Base-by-base conservation (phyloP, 2,113 vertebrate genomes). In the Xenopus laevis region DNA sequence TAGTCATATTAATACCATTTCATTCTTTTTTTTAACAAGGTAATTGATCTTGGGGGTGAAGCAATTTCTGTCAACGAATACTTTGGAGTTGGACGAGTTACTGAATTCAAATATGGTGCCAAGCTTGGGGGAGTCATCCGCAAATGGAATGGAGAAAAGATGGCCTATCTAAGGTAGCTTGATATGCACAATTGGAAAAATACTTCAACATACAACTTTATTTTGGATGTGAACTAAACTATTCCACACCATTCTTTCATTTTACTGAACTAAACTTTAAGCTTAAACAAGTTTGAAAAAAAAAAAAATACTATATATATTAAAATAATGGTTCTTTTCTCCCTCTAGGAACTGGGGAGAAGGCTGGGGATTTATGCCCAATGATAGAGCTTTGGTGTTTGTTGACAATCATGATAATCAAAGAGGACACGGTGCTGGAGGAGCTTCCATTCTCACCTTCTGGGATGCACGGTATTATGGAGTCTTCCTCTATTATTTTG, bases 351-450 rank as follows among this genome's bases (percentile, higher is more conserved):
- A 83, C 85, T 98, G 96, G 96, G 97, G 96, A 84, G 96, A 98
- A 83, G 95, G 90, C 13, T 98, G 95, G 95, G 91, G 87, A 55
- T 92, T 99, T 50, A 81, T 96, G 92, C 79, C 94, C 10, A 80
- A 88, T 0, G 86, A 89, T 62, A 90, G 87, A 81, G 94, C 96
- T 0, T n/a, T 98, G 17, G 94, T 95, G n/a, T 99, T 98, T 81
- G 83, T 95, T 78, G 95, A 98, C 70, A 98, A 99, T 65, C 96
- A 99, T 0, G 95, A 98, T 87, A 98, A 96, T 78, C 97, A 99
- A 81, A 87, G 96, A 62, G 95, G 96, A 0, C 93, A 95, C 0
- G 96, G 95, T 21, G 94, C 95, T 0, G 96, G 95, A 0, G 95
- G 95, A 46, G 65, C 90, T 7, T 88, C 96, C 8, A 84, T 98